phyloP scores from a whole-genome alignment of 2,888 invertebrate species.

The Ctena decussata region DNA sequence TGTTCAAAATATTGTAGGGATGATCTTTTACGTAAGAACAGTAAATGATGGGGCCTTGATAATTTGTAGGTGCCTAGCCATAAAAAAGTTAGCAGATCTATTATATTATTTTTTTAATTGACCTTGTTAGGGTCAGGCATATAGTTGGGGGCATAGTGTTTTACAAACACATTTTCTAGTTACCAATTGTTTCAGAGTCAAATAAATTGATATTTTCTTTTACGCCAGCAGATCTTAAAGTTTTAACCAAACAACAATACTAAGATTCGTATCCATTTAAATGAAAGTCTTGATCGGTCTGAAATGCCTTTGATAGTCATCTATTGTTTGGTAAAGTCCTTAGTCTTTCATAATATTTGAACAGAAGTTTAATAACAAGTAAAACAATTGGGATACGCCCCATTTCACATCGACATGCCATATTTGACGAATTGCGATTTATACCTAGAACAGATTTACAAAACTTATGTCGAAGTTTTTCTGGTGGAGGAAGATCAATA shows the following conservation, averaged over 20 bases:
- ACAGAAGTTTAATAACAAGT: neutral
- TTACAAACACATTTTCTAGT: no score
- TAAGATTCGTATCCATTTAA: neutral
- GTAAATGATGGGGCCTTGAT: no score
- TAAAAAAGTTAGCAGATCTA: no score
- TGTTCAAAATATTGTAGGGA: no score
- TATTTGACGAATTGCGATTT: neutral
- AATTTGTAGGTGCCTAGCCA: no score
- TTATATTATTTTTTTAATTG: no score
- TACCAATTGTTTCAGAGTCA: no score
- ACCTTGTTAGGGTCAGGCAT: no score
- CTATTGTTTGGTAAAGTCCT: neutral
- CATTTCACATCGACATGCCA: neutral
- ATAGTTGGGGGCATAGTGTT: no score
- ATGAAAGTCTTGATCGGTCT: neutral
- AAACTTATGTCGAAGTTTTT: neutral
- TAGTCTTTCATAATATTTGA: conserved; percentile 2
- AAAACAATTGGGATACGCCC: neutral
- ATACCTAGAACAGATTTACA: neutral
- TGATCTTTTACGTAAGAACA: no score
- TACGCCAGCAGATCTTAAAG: no score
- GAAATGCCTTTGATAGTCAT: neutral
- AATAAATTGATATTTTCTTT: no score
- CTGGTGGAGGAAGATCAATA: neutral
- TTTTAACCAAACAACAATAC: neutral